Evolutionary conservation across 2,888 invertebrate species (phyloP).

Genomic region (Polyommatus icarus): DNA sequence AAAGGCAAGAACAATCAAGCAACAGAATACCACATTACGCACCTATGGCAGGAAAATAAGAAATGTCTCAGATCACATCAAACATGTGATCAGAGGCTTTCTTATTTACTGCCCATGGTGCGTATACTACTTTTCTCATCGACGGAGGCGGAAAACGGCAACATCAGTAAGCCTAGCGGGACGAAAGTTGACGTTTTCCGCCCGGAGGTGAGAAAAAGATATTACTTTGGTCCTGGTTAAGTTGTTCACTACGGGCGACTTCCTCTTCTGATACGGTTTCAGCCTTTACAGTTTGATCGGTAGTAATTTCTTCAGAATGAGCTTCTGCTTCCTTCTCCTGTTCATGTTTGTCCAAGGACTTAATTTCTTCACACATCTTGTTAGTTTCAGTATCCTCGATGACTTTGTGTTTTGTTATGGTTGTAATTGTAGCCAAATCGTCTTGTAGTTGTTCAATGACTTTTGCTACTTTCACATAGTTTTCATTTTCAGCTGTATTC

Average conservation of each 20-base stretch:
- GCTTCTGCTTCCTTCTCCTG: background rate
- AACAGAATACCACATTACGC: background rate
- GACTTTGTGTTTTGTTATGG: conserved; percentile 32
- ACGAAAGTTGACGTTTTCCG: too few relatives aligned
- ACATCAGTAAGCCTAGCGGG: too few relatives aligned
- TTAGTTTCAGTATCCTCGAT: background rate
- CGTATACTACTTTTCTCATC: too few relatives aligned
- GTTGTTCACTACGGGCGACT: background rate
- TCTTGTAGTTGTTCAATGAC: background rate
- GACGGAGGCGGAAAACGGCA: too few relatives aligned
- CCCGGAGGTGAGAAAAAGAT: too few relatives aligned
- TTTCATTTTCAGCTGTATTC: conserved; percentile 38
- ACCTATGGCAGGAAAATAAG: too few relatives aligned
- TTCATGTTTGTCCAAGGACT: background rate
- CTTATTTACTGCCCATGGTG: too few relatives aligned
- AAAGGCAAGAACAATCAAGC: background rate
- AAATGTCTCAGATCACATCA: too few relatives aligned
- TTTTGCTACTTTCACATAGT: background rate
- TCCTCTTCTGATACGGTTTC: background rate
- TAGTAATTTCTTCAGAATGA: background rate
- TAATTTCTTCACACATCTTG: background rate
- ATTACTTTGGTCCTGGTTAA: background rate
- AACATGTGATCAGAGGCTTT: too few relatives aligned
- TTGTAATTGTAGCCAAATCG: conserved; percentile 38
- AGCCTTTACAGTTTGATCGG: background rate